Evolutionary conservation across 2,113 vertebrate species (phyloP), one percentile per base, ranked within the genome.

Genomic region (Stigmatopora argus): DNA sequence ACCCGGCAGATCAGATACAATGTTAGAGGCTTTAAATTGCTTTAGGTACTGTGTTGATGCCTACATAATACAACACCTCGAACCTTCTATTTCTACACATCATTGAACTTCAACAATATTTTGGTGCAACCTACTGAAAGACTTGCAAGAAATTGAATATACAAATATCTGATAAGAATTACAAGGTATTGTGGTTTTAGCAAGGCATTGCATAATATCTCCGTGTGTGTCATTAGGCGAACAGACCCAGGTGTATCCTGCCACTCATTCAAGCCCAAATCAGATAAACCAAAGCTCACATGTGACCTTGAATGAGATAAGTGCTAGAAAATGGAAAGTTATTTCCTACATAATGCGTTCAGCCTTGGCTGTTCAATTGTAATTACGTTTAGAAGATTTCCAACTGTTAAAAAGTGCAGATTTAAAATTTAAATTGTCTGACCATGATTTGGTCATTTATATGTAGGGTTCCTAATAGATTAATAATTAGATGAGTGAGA

Each of bases 1-100:
- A 80, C 83, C 79, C 73, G 34, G 68, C 74, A 77, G 80, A 83
- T 84, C 82, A 81, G 65, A 72, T 38, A 69, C 78, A 71, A 84
- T 80, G 81, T 72, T 73, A 62, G 13, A 69, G 72, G 78, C 78
- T 85, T 85, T 82, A 72, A 72, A 64, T 65, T 83, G 75, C 79
- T 83, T 76, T 61, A 72, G 64, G 70, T 64, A 57, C 51, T 0
- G 73, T 74, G 64, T 78, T 70, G 78, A 83, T 83, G 83, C 65
- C 68, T 64, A 47, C 70, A 69, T 53, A 68, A 65, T 71, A 64
- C 55, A 74, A 74, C 23, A 70, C 65, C 63, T 61, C 63, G 15
- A 35, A 55, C 59, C 52, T 64, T 53, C 48, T 53, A 19, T 18
- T 8, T 3, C 48, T 51, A 41, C 31, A 49, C 64, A 23, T 13